phyloP scores from a whole-genome alignment of 2,113 vertebrate species.

The Phoxinus phoxinus region DNA sequence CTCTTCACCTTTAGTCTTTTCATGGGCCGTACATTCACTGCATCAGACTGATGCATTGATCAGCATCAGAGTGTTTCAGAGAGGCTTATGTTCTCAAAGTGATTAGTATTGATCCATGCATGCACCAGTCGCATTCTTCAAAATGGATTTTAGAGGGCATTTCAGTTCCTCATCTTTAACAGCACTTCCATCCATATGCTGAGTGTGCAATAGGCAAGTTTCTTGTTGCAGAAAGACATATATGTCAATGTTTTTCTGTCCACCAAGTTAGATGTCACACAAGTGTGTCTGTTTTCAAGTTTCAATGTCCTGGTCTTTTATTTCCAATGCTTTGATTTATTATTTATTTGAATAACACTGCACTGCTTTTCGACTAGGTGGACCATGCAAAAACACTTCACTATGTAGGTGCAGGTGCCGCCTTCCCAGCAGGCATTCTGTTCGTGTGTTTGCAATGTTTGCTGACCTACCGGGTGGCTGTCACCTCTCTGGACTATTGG shows the following conservation, averaged over 20 bases:
- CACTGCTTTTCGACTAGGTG: constrained; percentile 74
- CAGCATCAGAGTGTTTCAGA: constrained; percentile 15
- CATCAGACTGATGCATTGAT: constrained; percentile 25
- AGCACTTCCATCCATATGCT: neutral
- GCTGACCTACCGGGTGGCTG: constrained; percentile 85
- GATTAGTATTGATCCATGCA: constrained; percentile 36
- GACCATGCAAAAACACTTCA: constrained; percentile 90
- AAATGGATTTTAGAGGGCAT: constrained; percentile 24
- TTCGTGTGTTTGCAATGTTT: constrained; percentile 90
- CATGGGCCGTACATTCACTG: constrained; percentile 10
- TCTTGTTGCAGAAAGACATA: neutral
- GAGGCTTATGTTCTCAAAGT: constrained; percentile 37
- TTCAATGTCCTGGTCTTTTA: neutral
- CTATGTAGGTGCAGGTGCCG: constrained; percentile 87
- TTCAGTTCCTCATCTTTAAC: neutral
- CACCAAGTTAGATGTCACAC: neutral
- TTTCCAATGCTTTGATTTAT: neutral
- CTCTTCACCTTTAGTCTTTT: neutral
- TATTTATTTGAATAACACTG: neutral
- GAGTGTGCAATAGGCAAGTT: constrained; percentile 23
- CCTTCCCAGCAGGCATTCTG: constrained; percentile 86
- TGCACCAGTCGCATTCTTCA: constrained; percentile 18
- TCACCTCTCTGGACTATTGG: constrained; percentile 85
- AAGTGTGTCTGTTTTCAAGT: neutral
- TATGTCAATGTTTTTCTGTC: neutral